phyloP scores from a whole-genome alignment of 2,113 vertebrate genomes.

The Ia io region DNA sequence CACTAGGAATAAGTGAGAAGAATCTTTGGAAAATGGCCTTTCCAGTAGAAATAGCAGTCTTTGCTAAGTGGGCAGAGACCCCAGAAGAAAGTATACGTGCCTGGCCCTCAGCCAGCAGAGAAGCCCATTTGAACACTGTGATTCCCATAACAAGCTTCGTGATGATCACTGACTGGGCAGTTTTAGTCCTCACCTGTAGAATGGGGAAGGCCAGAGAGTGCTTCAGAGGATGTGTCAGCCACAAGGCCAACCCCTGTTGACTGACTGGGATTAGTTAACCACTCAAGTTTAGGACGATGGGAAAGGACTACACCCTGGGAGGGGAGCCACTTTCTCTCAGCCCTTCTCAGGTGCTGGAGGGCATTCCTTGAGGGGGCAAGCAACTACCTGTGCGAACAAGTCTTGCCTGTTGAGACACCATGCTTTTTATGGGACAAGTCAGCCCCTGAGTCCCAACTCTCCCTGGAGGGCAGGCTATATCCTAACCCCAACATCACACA shows the following conservation, averaged over 20 bases:
- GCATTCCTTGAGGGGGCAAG: background rate
- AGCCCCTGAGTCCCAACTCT: background rate
- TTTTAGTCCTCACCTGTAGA: background rate
- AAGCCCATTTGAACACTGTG: background rate
- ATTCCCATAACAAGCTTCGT: background rate
- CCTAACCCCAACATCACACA: background rate
- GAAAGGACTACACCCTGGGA: background rate
- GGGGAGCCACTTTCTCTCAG: background rate
- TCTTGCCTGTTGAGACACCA: background rate
- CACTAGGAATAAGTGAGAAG: background rate
- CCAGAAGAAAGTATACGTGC: background rate
- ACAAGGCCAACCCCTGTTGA: background rate
- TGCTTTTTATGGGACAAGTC: background rate
- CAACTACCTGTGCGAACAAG: background rate
- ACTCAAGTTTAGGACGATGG: background rate
- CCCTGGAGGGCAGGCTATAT: background rate
- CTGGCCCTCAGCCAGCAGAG: background rate
- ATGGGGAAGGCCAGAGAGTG: background rate
- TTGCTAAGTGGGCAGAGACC: background rate
- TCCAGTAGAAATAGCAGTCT: background rate
- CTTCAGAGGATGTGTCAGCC: background rate
- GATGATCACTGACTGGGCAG: background rate
- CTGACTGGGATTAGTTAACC: background rate
- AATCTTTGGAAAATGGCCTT: background rate
- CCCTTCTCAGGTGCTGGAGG: background rate